Evolutionary conservation across 2,113 vertebrate species (phyloP).

Genomic region (Bettongia penicillata): DNA sequence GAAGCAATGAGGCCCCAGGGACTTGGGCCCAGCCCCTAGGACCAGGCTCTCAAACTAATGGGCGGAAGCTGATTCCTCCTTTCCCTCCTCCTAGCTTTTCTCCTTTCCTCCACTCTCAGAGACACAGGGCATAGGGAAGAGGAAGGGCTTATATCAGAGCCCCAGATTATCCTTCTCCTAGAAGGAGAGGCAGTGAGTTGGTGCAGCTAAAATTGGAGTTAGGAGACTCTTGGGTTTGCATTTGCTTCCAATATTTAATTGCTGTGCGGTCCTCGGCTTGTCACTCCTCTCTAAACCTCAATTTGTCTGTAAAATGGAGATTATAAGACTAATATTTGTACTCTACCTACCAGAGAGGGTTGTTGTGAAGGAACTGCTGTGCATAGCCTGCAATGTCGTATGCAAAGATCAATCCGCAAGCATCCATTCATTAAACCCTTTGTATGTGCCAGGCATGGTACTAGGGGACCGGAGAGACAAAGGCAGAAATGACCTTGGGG

Average conservation of each 20-base stretch:
- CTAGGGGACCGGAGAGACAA: neutral
- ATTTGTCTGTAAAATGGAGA: neutral
- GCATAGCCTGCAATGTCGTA: neutral
- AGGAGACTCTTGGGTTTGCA: neutral
- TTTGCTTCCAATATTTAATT: neutral
- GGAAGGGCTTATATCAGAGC: neutral
- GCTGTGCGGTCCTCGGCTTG: neutral
- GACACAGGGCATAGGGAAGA: neutral
- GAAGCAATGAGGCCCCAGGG: conserved; percentile 8
- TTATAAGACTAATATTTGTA: neutral
- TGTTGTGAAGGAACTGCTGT: neutral
- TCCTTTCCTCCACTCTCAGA: neutral
- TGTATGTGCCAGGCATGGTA: neutral
- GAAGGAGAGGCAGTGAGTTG: neutral
- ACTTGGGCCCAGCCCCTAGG: neutral
- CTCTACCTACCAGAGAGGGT: neutral
- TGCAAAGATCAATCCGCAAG: neutral
- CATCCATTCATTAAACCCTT: neutral
- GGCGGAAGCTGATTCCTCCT: neutral
- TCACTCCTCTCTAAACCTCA: neutral
- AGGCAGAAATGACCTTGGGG: neutral
- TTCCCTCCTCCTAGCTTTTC: neutral
- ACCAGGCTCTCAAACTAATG: neutral
- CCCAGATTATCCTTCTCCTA: neutral
- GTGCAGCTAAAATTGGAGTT: neutral